phyloP scores from a whole-genome alignment of 2,797 vertebrate species.

The Spinus pinus region DNA sequence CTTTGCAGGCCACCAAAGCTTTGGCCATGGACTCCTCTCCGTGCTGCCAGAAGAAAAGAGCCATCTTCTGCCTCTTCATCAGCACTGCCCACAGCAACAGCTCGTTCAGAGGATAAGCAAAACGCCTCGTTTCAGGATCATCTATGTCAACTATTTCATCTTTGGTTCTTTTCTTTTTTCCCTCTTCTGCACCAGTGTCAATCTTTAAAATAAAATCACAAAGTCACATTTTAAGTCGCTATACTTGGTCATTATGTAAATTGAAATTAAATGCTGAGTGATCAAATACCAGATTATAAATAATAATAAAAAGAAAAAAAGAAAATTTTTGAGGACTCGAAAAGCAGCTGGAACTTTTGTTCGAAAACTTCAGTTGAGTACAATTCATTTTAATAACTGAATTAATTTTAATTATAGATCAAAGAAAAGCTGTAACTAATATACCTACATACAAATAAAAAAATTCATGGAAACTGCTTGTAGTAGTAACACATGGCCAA shows the following conservation, averaged over 20 bases:
- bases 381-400: not conserved
- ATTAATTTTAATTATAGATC: not conserved
- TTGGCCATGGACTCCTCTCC: constrained; percentile 99
- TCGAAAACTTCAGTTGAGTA: not conserved
- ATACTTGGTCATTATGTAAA: not conserved
- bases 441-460: not conserved
- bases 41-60: constrained; percentile 98
- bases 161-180: constrained; percentile 91
- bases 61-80: constrained; percentile 98
- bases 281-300: not conserved
- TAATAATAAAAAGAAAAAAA: not conserved
- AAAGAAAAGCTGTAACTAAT: not conserved
- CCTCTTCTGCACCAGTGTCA: constrained; percentile 87
- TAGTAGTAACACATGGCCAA: not conserved
- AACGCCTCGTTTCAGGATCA: constrained; percentile 93
- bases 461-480: not conserved
- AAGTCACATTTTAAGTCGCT: not conserved
- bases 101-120: constrained; percentile 97
- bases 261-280: not conserved
- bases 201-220: constrained; percentile 70
- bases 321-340: not conserved
- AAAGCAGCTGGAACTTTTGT: not conserved
- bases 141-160: constrained; percentile 98
- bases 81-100: constrained; percentile 96
- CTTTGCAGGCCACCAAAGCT: constrained; percentile 95